These are phyloP conservation scores for Atta cephalotes DNA, from an alignment of 1,140 invertebrate genomes.

Conservation along the genomic window DNA sequence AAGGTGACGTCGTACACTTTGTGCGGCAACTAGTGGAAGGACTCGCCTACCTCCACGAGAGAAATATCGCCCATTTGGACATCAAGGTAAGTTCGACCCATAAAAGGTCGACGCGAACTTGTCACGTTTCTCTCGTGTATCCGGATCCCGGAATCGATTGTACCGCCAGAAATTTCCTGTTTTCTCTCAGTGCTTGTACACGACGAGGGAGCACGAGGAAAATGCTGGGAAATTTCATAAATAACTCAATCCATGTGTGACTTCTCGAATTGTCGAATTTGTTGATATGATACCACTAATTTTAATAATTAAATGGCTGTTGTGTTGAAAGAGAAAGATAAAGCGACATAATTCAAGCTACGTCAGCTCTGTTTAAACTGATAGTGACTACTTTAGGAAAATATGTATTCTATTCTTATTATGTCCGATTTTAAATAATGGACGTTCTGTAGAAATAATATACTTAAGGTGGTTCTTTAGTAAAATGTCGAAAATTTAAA, in stretches of 20 bases:
- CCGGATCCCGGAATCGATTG: constrained; percentile 68
- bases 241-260: background rate
- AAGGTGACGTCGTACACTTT: constrained; percentile 90
- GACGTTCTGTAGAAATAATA: background rate
- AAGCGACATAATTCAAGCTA: too few species aligned
- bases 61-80: constrained; percentile 93
- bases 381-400: too few species aligned
- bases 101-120: constrained; percentile 79
- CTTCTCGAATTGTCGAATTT: background rate
- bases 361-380: too few species aligned
- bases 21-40: constrained; percentile 91
- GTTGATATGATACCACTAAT: background rate
- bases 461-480: too few species aligned
- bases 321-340: too few species aligned
- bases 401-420: too few species aligned
- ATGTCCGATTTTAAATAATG: too few species aligned
- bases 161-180: constrained; percentile 57
- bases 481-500: too few species aligned
- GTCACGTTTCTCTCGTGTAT: constrained; percentile 72
- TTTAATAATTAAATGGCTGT: too few species aligned
- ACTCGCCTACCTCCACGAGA: constrained; percentile 90
- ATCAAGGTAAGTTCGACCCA: constrained; percentile 89
- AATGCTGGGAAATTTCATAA: background rate
- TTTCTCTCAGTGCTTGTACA: constrained; percentile 19
- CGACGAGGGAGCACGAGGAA: background rate